Conservation (phyloP, 2,888 invertebrate genomes). For the Pantelozetes paolii region DNA sequence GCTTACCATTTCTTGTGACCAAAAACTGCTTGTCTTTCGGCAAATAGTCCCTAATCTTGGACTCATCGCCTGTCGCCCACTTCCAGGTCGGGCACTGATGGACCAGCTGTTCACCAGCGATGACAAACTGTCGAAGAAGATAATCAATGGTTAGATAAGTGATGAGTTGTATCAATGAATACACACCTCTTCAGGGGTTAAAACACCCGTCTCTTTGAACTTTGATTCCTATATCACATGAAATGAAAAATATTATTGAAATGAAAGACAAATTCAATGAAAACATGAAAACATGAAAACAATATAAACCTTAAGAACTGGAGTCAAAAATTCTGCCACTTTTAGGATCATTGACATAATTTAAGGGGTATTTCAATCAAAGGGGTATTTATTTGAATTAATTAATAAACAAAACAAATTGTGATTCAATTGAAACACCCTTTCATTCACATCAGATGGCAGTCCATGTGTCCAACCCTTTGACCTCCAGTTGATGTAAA, state of each 20-base stretch:
- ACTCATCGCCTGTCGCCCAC: slow-evolving; percentile 89
- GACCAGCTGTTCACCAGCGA: slow-evolving; percentile 95
- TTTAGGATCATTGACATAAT: slow-evolving; percentile 64
- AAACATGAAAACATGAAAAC: slow-evolving; percentile 15
- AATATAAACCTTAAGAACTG: slow-evolving; percentile 77
- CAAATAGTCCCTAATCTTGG: slow-evolving; percentile 80
- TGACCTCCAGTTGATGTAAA: too few species aligned
- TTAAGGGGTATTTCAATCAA: background rate
- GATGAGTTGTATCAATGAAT: slow-evolving; percentile 34
- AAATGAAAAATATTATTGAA: slow-evolving; percentile 15
- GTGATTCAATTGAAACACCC: too few species aligned
- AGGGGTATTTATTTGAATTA: too few species aligned
- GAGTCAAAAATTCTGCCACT: slow-evolving; percentile 93
- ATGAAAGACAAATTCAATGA: background rate
- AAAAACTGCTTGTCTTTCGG: slow-evolving; percentile 93
- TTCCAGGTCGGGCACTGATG: slow-evolving; percentile 99
- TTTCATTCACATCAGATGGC: too few species aligned
- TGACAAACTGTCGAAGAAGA: slow-evolving; percentile 66
- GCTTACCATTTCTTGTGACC: slow-evolving; percentile 82
- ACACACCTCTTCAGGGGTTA: slow-evolving; percentile 86
- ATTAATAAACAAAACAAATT: too few species aligned
- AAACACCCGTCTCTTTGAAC: slow-evolving; percentile 92
- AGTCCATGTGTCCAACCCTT: too few species aligned
- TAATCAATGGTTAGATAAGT: slow-evolving; percentile 23
- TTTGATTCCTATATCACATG: slow-evolving; percentile 73